phyloP scores from a whole-genome alignment of 2,888 invertebrate genomes.

The Eristalis intricaria region DNA sequence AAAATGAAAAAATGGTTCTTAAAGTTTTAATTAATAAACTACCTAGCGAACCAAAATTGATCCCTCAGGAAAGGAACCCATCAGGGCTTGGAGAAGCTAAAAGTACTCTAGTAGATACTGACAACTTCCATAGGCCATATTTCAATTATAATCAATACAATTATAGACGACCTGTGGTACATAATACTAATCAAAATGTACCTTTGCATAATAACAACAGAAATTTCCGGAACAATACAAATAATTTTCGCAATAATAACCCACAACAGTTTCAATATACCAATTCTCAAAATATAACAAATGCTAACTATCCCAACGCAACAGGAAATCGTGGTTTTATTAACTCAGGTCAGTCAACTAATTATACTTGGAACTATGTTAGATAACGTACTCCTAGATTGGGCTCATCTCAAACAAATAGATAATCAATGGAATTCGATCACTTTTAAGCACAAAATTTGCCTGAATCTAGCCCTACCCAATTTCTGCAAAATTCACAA shows the following conservation, averaged over 20 bases:
- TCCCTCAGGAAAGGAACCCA: constrained; percentile 4
- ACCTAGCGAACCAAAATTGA: too few species aligned
- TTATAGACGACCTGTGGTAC: neutral
- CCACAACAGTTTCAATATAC: constrained; percentile 15
- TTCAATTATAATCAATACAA: neutral
- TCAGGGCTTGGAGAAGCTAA: constrained; percentile 4
- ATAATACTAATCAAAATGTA: constrained; percentile 3
- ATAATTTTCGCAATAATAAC: constrained; percentile 1
- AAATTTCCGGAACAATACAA: neutral
- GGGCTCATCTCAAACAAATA: neutral
- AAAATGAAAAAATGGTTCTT: constrained; percentile 1
- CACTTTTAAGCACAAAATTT: neutral
- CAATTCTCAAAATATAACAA: neutral
- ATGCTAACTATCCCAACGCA: neutral
- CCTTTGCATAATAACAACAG: constrained; percentile 9
- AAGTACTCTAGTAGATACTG: constrained; percentile 10
- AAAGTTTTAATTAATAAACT: constrained; percentile 15
- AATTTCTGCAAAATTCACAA: neutral
- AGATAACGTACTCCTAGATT: constrained; percentile 5
- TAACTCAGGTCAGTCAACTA: neutral
- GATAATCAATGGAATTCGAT: constrained; percentile 9
- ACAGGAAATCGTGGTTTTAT: neutral
- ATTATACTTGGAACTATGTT: constrained; percentile 5
- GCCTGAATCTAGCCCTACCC: neutral
- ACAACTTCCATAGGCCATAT: constrained; percentile 10